A percentile compares a stretch with the other conserved stretches of the same genome.
Conservation (phyloP, 2,888 invertebrate genomes). For the Drosophila conformis region DNA sequence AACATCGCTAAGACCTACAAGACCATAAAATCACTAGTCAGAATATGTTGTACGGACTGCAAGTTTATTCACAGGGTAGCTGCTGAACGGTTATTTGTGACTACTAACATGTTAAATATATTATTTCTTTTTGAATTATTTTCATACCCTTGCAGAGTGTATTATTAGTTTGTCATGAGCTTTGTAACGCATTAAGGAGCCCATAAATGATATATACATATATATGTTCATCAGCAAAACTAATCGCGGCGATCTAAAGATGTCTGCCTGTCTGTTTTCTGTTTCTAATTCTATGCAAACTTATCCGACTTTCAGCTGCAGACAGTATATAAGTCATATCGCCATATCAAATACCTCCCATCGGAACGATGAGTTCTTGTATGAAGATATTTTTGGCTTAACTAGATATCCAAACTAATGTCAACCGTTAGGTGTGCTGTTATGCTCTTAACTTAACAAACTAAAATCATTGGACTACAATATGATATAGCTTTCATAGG, state of each 20-base stretch:
- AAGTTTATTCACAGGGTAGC: slow-evolving; percentile 12
- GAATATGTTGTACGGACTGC: neutral
- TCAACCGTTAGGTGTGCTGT: neutral
- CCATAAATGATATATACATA: neutral
- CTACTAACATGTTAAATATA: neutral
- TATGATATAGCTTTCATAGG: neutral
- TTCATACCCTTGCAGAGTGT: neutral
- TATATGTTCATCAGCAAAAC: neutral
- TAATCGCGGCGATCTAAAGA: neutral
- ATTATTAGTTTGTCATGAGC: neutral
- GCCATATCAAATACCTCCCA: neutral
- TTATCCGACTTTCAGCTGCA: neutral
- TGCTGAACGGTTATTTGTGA: neutral
- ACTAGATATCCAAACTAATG: neutral
- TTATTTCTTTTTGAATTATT: neutral
- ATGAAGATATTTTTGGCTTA: neutral
- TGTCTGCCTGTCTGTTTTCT: neutral
- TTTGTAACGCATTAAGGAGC: neutral
- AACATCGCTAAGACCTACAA: neutral
- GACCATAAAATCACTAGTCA: neutral
- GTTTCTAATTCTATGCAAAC: neutral
- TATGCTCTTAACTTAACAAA: neutral
- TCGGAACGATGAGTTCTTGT: neutral
- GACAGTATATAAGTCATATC: neutral
- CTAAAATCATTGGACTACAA: neutral